Evolutionary conservation across 2,797 vertebrate species (phyloP), one percentile per base, ranked within the genome.

Genomic region (Anguilla megastoma): DNA sequence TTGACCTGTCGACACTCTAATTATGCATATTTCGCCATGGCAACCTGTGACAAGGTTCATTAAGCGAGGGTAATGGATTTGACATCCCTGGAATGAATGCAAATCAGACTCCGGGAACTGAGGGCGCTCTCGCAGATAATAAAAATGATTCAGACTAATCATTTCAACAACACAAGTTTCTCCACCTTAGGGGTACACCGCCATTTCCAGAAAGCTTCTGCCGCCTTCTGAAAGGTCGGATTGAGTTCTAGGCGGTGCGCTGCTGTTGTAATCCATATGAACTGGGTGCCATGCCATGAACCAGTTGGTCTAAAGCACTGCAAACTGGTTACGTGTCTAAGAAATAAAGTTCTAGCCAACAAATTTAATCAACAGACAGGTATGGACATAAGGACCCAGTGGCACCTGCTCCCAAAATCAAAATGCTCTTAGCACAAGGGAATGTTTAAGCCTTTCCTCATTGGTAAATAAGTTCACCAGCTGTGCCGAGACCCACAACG

Each of bases 11-110:
- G 24, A 12, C 45, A 50, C 41, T 82, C 86, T 54, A 50, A 63
- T 58, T 60, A 63, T n/a, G 86, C 74, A 56, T 27, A 54, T 87
- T 87, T 83, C 10, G 4, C 86, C 76, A 87, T 63, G 74, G 54
- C 41, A 80, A 87, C 76, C 79, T 48, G 33, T 63, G 54, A 14
- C 79, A 14, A 41, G 54, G 76, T 27, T 82, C 56, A 58, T 58
- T 87, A 82, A 24, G 79, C 21, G 24, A 50, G 79, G 79, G 79
- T 50, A 82, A 82, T 82, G 79, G 41, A 24, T 50, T 10, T 2
- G 45, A 45, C 18, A 21, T 36, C 24, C 79, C 45, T 48, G 45
- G 79, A 24, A 50, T 24, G 79, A 50, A 82, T 82, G 9, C 79
- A 82, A 82, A 82, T 82, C 79, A 82, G 8, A n/a, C 18, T 50